Evolutionary conservation across 2,797 vertebrate species (phyloP).

Genomic region (Microctenopoma lineatum): DNA sequence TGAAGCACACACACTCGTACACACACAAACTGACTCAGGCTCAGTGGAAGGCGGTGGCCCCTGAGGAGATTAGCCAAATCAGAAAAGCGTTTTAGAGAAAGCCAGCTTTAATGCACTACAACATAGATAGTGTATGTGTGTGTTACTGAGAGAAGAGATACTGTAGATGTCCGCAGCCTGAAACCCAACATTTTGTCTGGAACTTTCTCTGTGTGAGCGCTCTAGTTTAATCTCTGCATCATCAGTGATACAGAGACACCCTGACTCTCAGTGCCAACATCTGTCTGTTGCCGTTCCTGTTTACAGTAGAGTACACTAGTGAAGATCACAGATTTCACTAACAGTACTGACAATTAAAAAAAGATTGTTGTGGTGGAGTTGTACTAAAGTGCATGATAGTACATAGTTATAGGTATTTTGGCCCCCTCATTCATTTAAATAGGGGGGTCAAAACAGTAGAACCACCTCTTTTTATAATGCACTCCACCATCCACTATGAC

Average conservation of each 20-base stretch:
- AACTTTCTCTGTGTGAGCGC: slow-evolving; percentile 10
- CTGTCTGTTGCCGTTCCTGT: slow-evolving; percentile 2
- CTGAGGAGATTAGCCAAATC: slow-evolving; percentile 79
- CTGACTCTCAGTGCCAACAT: slow-evolving; percentile 25
- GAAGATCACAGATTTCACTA: no score
- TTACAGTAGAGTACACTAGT: neutral
- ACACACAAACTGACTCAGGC: slow-evolving; percentile 24
- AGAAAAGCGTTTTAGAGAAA: slow-evolving; percentile 73
- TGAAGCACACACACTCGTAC: slow-evolving; percentile 27
- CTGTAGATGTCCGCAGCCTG: slow-evolving; percentile 29
- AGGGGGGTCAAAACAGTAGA: no score
- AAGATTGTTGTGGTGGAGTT: no score
- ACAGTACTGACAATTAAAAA: no score
- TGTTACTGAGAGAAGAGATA: slow-evolving; percentile 9
- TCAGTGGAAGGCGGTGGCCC: slow-evolving; percentile 60
- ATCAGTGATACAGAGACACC: slow-evolving; percentile 8
- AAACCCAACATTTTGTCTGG: slow-evolving; percentile 25
- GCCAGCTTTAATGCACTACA: slow-evolving; percentile 63
- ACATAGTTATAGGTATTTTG: no score
- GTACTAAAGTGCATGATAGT: no score
- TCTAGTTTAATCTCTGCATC: slow-evolving; percentile 30
- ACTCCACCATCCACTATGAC: no score
- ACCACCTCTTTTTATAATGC: no score
- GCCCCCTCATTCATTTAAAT: no score
- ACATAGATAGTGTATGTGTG: slow-evolving; percentile 45